A percentile compares a stretch with the other conserved stretches of the same genome.
These are phyloP conservation scores for Diabrotica virgifera DNA, from an alignment of 1,140 invertebrate genomes.

Conservation along the genomic window DNA sequence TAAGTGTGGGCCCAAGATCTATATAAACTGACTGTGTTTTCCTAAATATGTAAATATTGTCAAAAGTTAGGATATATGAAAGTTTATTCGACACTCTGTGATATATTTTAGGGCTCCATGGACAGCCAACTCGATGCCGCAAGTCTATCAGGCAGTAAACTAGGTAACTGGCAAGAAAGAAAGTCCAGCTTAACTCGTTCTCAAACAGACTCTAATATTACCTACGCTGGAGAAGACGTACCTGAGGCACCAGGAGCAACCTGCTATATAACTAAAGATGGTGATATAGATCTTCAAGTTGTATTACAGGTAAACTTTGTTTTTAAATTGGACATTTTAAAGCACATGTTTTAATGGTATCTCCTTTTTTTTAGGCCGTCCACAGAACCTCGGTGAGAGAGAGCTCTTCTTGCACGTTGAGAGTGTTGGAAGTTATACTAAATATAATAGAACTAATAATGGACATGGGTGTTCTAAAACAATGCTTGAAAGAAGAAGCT, in stretches of 20 bases:
- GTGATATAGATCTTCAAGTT: constrained; percentile 87
- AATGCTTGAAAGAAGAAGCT: constrained; percentile 51
- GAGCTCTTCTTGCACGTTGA: constrained; percentile 69
- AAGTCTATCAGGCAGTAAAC: constrained; percentile 61
- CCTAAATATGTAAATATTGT: no score
- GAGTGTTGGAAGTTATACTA: constrained; percentile 86
- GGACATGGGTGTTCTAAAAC: constrained; percentile 80
- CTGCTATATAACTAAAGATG: constrained; percentile 92
- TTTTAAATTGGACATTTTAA: no score
- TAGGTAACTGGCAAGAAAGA: constrained; percentile 57
- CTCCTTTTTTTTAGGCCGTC: constrained; percentile 61
- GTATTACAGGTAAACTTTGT: constrained; percentile 71
- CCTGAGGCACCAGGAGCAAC: constrained; percentile 85
- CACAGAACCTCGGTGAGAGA: constrained; percentile 81
- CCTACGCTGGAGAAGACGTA: constrained; percentile 74
- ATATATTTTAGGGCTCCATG: constrained; percentile 61
- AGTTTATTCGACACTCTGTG: no score
- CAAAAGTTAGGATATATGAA: no score
- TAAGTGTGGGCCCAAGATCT: no score
- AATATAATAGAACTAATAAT: constrained; percentile 86
- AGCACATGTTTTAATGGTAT: neutral
- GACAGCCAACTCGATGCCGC: constrained; percentile 76
- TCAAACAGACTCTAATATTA: constrained; percentile 92
- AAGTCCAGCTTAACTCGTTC: constrained; percentile 78
- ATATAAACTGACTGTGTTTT: no score